Evolutionary conservation across 2,797 vertebrate genomes (phyloP).

Genomic region (Phataginus tetradactyla): DNA sequence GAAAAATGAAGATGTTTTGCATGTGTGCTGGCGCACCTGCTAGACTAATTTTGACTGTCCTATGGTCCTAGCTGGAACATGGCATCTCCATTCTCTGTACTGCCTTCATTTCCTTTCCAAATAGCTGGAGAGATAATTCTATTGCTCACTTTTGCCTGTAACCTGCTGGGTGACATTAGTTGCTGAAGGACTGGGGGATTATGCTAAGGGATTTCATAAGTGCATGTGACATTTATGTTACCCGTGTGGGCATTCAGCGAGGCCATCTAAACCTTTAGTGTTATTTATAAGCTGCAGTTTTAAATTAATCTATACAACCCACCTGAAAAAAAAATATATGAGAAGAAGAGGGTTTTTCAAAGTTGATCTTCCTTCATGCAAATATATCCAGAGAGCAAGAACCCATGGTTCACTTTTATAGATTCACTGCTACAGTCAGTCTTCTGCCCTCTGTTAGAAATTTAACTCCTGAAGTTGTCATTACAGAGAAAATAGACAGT

Average conservation of each 20-base stretch:
- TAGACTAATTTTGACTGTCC: background rate
- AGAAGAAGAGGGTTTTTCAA: background rate
- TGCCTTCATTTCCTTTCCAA: conserved; percentile 53
- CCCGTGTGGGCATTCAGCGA: background rate
- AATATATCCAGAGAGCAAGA: background rate
- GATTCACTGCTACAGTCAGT: background rate
- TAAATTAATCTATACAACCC: conserved; percentile 45
- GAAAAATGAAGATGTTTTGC: background rate
- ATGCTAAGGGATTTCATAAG: background rate
- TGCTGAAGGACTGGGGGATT: conserved; percentile 32
- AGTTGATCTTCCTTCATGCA: background rate
- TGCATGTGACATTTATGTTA: conserved; percentile 32
- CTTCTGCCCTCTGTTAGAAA: background rate
- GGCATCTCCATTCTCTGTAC: background rate
- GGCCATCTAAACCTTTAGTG: conserved; percentile 5
- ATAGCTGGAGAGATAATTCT: background rate
- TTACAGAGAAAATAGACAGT: background rate
- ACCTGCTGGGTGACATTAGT: background rate
- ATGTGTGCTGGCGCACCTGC: background rate
- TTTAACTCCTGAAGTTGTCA: background rate
- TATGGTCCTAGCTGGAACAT: background rate
- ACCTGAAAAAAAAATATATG: background rate
- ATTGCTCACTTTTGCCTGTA: background rate
- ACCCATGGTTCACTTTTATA: background rate
- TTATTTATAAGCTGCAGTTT: conserved; percentile 52